Evolutionary conservation across 2,888 invertebrate species (phyloP).

Genomic region (Drosophila anceps): DNA sequence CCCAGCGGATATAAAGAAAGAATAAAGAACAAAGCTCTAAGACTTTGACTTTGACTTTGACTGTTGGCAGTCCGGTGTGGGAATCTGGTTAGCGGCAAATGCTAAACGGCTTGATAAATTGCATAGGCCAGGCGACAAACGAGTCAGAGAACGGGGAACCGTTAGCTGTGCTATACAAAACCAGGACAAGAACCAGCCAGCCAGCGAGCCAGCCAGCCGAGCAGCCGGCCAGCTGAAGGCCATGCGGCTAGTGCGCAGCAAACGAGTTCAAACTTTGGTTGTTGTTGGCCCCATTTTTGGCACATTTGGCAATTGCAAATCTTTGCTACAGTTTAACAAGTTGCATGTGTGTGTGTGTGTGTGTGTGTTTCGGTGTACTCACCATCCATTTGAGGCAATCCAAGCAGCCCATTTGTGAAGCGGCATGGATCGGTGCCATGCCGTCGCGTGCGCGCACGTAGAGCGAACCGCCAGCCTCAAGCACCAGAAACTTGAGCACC

Average conservation of each 20-base stretch:
- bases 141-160: slow-evolving; percentile 25
- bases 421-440: slow-evolving; percentile 96
- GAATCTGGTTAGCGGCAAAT: slow-evolving; percentile 20
- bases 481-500: slow-evolving; percentile 93
- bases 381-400: slow-evolving; percentile 97
- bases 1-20: slow-evolving; percentile 16
- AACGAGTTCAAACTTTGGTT: slow-evolving; percentile 40
- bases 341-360: slow-evolving; percentile 6
- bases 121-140: slow-evolving; percentile 45
- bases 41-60: slow-evolving; percentile 4
- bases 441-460: slow-evolving; percentile 95
- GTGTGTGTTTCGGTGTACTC: slow-evolving; percentile 71
- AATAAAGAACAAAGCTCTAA: slow-evolving; percentile 13
- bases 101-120: slow-evolving; percentile 47
- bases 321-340: slow-evolving; percentile 25
- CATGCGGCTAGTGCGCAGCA: slow-evolving; percentile 28
- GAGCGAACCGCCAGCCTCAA: slow-evolving; percentile 93
- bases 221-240: slow-evolving; percentile 13
- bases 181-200: slow-evolving; percentile 35
- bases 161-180: slow-evolving; percentile 31
- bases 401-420: slow-evolving; percentile 95
- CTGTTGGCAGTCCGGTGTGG: slow-evolving; percentile 9
- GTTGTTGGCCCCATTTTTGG: slow-evolving; percentile 34
- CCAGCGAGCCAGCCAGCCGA: background rate
- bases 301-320: slow-evolving; percentile 28